Evolutionary conservation across 2,888 invertebrate species (phyloP), one percentile per base, ranked within the genome.

Genomic region (Linnaemya tessellans): DNA sequence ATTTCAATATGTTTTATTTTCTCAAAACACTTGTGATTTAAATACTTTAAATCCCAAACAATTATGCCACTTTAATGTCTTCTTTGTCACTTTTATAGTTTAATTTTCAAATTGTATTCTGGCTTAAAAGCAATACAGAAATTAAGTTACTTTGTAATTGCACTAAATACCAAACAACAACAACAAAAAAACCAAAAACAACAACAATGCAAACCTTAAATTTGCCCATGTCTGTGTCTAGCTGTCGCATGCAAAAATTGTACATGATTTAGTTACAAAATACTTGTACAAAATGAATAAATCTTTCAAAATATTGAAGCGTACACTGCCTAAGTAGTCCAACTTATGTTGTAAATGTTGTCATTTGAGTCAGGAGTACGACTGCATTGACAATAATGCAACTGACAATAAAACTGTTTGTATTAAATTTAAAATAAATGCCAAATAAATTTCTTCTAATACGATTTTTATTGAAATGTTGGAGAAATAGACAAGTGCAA

Each of bases 361-460:
- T 67, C 58, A 64, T 15, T 70, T 46, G 20, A 46, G 49, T 67
- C 25, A 18, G 49, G 20, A 10, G 25, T 49, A n/a, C 30, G 20
- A 10, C 15, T 49, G 11, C 43, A 60, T 65, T 74, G 80, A 74
- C 80, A 74, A n/a, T 41, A 70, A 71, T 70, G 64, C 46, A 77
- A 22, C 78, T 73, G 67, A 60, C 78, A 73, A 60, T 73, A 51
- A 83, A n/a, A 73, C 18, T 79, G 67, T 62, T 73, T 41, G 18
- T 11, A 20, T 5, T 13, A 73, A 41, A 80, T 20, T n/a, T 43
- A 1, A 25, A 67, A 74, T 80, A 80, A 80, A 60, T 74, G 73
- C 18, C 73, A 80, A 74, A 41, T 51, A 46, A 43, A 9, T 43
- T n/a, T 41, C 11, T 71, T 54, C 38, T 9, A 67, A n/a, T 30